phyloP scores from a whole-genome alignment of 2,888 invertebrate species.

The Cephus nigrinus region DNA sequence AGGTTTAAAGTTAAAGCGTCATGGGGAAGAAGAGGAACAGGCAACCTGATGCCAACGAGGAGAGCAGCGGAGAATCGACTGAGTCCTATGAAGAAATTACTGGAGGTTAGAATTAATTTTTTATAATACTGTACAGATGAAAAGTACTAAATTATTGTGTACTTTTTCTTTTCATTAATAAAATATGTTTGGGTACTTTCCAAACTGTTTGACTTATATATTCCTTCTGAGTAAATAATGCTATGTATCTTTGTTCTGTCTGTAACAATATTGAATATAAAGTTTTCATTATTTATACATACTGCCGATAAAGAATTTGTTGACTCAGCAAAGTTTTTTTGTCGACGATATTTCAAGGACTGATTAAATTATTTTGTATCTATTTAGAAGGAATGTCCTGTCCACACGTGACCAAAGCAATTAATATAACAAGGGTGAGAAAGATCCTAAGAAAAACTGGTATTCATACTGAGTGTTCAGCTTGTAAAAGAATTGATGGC shows the following conservation, averaged over 20 bases:
- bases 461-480: constrained; percentile 70
- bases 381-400: constrained; percentile 65
- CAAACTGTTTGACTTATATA: background rate
- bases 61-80: constrained; percentile 62
- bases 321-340: background rate
- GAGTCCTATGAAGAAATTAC: constrained; percentile 68
- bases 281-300: constrained; percentile 1
- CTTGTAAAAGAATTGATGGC: constrained; percentile 70
- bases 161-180: background rate
- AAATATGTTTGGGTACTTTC: background rate
- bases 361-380: background rate
- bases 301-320: background rate
- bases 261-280: background rate
- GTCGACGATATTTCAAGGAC: background rate
- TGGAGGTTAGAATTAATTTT: constrained; percentile 42
- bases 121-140: background rate
- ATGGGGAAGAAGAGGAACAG: constrained; percentile 81
- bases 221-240: background rate
- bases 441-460: constrained; percentile 70
- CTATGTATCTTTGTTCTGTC: background rate
- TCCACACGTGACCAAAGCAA: constrained; percentile 77
- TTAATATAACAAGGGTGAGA: constrained; percentile 73
- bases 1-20: constrained; percentile 39
- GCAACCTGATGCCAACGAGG: constrained; percentile 75
- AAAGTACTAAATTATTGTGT: background rate